Evolutionary conservation across 2,113 vertebrate species (phyloP), one percentile per base, ranked within the genome.

Genomic region (Perca fluviatilis): DNA sequence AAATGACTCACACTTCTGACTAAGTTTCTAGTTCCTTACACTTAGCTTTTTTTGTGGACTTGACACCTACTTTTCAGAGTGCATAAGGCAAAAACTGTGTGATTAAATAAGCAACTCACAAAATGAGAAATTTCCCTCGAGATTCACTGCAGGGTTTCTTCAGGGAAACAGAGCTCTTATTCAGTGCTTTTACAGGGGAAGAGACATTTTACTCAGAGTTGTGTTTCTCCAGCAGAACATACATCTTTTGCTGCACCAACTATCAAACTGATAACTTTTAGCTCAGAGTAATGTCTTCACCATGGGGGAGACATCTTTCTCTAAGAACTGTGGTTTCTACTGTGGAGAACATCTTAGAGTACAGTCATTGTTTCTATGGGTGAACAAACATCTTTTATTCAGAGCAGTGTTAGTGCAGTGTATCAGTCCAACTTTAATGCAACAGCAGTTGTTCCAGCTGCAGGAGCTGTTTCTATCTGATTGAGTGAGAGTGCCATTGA

Each of bases 401-500:
- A 72, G 74, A 79, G 80, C 53, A n/a, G 73, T n/a, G 78, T 56
- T 54, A n/a, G 79, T 11, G 79, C 62, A 43, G 77, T n/a, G 83
- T 50, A 67, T 78, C 75, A 30, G 74, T 70, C 79, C 67, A 79
- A 81, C 83, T 88, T 88, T 74, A 88, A 85, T 60, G 84, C 84
- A 71, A 84, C 83, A 82, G 63, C 84, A 77, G 80, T 85, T 78
- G 85, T 86, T 79, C 54, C 67, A 51, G 76, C 90, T 81, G 84
- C 92, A 72, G 43, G 84, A 87, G 86, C 78, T 9, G 79, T 76
- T 91, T 84, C 83, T 83, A 80, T 80, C 91, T 92, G 90, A 93
- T 91, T 89, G 89, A 93, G 90, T 80, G 86, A 91, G 89, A 87
- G 84, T 88, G 80, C 82, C 21, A 40, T 47, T 92, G 90, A 93